phyloP scores from a whole-genome alignment of 1,140 invertebrate species.

The Leguminivora glycinivorella region DNA sequence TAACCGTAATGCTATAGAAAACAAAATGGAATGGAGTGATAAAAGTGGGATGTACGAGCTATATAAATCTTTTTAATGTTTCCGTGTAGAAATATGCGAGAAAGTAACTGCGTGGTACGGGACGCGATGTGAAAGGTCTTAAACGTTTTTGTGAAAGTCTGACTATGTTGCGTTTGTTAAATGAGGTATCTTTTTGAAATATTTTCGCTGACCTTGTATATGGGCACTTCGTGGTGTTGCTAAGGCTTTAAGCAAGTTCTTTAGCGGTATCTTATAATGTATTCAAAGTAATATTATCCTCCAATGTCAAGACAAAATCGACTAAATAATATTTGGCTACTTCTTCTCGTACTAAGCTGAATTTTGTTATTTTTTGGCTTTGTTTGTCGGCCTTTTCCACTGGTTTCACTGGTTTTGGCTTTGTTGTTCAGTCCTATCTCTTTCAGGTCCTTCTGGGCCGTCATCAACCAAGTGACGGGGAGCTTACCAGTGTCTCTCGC shows the following conservation, averaged over 20 bases:
- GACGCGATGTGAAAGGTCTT: not conserved
- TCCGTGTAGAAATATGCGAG: constrained; percentile 23
- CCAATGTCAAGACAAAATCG: no score
- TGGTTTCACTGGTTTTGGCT: no score
- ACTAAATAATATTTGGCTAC: no score
- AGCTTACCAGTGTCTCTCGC: no score
- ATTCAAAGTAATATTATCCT: not conserved
- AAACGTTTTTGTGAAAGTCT: not conserved
- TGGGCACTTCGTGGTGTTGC: not conserved
- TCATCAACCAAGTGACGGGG: no score
- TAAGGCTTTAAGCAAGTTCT: not conserved
- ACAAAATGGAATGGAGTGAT: constrained; percentile 27
- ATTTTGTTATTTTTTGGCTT: no score
- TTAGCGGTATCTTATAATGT: no score
- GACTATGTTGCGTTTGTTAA: not conserved
- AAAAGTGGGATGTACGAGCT: constrained; percentile 17
- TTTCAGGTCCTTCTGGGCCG: no score
- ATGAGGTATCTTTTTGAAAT: not conserved
- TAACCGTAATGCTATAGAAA: constrained; percentile 6
- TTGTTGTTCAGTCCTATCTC: no score
- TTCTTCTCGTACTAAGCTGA: no score
- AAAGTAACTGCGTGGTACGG: constrained; percentile 13
- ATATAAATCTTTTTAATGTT: constrained; percentile 29
- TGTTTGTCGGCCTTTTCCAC: no score
- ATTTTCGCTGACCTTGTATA: not conserved